phyloP scores from a whole-genome alignment of 2,888 invertebrate species.

The Amitus sp. region DNA sequence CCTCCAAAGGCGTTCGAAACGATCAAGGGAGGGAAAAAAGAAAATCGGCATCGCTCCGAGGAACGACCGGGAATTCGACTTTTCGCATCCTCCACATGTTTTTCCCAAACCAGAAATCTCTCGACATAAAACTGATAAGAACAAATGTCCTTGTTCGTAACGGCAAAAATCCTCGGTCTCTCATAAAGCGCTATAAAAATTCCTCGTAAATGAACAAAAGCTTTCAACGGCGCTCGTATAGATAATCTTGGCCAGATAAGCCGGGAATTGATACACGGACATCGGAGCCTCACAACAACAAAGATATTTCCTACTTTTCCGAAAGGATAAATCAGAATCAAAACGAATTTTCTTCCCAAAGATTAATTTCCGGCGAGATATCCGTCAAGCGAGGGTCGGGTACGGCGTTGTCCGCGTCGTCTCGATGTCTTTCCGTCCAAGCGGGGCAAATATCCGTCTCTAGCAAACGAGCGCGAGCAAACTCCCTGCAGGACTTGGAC shows the following conservation, averaged over 20 bases:
- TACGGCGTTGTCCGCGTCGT: slow-evolving; percentile 55
- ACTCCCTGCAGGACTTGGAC: no score
- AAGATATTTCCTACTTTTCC: not conserved
- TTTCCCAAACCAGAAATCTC: no score
- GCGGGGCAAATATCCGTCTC: slow-evolving; percentile 61
- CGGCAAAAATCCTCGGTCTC: not conserved
- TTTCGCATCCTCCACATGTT: not conserved
- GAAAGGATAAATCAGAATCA: slow-evolving; percentile 15
- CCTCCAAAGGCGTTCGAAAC: slow-evolving; percentile 34
- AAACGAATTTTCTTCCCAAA: no score
- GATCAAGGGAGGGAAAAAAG: not conserved
- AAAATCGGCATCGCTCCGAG: not conserved
- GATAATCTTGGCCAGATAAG: not conserved
- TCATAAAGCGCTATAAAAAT: not conserved
- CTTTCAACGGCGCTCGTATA: not conserved
- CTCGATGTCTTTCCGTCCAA: slow-evolving; percentile 61
- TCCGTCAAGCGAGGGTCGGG: slow-evolving; percentile 48
- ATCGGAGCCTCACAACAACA: no score
- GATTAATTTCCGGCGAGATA: slow-evolving; percentile 54
- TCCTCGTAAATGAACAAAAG: not conserved
- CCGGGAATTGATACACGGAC: not conserved
- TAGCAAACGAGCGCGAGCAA: slow-evolving; percentile 43
- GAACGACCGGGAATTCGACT: not conserved
- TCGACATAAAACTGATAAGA: not conserved
- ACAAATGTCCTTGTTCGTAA: not conserved